These are phyloP conservation scores for Carassius auratus DNA, from an alignment of 2,113 vertebrate genomes.

Conservation along the genomic window DNA sequence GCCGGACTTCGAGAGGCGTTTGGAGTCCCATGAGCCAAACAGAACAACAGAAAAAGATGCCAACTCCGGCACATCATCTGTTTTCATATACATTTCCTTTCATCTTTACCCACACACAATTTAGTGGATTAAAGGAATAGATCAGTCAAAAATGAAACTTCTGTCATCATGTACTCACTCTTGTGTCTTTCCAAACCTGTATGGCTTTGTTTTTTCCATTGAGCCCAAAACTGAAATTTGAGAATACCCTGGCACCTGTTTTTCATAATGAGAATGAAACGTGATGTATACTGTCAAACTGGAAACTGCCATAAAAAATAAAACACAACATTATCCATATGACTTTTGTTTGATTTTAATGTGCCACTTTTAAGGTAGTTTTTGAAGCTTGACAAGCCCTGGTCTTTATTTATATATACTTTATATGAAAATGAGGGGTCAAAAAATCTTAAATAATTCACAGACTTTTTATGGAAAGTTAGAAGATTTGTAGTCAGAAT, in stretches of 20 bases:
- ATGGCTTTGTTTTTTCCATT: background rate
- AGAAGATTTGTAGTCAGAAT: no score
- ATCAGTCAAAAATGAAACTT: background rate
- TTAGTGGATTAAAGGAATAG: background rate
- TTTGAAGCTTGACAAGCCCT: background rate
- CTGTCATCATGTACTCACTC: background rate
- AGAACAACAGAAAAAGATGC: background rate
- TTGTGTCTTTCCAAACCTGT: background rate
- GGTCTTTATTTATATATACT: background rate
- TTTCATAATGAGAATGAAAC: background rate
- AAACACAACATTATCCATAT: conserved; percentile 2
- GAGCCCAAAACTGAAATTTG: background rate
- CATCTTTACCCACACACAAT: background rate
- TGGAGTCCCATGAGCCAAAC: background rate
- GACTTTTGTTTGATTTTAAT: background rate
- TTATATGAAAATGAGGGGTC: background rate
- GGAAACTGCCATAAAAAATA: background rate
- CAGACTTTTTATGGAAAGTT: background rate
- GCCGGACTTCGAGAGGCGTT: conserved; percentile 1
- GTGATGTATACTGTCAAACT: background rate
- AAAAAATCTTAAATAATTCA: background rate
- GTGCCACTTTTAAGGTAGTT: background rate
- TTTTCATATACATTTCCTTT: conserved; percentile 16
- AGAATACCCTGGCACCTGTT: background rate
- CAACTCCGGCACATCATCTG: background rate